These are phyloP conservation scores for Andrena dorsata DNA, from an alignment of 2,888 invertebrate genomes.

Conservation along the genomic window DNA sequence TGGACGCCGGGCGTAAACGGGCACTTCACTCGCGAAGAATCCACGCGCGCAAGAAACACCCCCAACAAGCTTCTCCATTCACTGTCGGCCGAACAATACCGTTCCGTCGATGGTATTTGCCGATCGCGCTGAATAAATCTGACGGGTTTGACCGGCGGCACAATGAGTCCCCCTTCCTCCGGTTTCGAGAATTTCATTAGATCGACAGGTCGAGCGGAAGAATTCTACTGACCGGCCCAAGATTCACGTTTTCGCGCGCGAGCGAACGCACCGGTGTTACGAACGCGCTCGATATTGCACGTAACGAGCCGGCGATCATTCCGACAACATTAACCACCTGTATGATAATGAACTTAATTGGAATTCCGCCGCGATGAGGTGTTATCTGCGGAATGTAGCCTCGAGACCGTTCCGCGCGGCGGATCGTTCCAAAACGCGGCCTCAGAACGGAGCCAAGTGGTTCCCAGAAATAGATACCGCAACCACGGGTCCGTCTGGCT, in stretches of 20 bases:
- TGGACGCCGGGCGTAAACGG: conserved; percentile 18
- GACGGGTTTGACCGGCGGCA: conserved; percentile 19
- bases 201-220: conserved; percentile 34
- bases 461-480: not conserved
- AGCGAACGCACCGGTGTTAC: no score
- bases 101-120: conserved; percentile 10
- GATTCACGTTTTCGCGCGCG: not conserved
- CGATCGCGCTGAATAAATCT: conserved; percentile 27
- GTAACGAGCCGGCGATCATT: not conserved
- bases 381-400: not conserved
- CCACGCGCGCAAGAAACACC: not conserved
- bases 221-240: not conserved
- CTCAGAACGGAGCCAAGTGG: no score
- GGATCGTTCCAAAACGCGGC: not conserved
- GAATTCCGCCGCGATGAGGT: conserved; percentile 31
- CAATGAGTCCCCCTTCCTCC: not conserved
- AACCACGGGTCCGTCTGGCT: not conserved
- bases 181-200: conserved; percentile 43
- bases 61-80: not conserved
- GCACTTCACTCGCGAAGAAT: conserved; percentile 50
- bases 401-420: not conserved
- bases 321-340: not conserved
- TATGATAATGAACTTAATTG: conserved; percentile 16
- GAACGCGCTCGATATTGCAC: not conserved
- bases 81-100: conserved; percentile 11